Conservation (phyloP, 2,888 invertebrate species). For the Adineta ricciae region DNA sequence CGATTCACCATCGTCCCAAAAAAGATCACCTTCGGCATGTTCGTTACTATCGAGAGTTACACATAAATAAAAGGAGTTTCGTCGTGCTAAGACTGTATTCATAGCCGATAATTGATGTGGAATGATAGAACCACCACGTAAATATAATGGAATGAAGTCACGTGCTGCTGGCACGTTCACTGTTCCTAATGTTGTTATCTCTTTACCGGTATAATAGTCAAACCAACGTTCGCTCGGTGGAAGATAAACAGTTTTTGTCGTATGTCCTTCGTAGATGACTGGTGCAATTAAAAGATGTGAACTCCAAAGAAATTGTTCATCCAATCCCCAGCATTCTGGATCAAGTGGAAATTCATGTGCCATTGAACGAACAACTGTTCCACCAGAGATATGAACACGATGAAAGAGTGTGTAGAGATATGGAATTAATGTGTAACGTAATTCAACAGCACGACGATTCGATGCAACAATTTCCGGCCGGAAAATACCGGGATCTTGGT, state of each 20-base stretch:
- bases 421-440: constrained; percentile 43
- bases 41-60: constrained; percentile 56
- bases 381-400: constrained; percentile 57
- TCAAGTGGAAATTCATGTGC: constrained; percentile 59
- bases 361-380: constrained; percentile 67
- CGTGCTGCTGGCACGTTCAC: constrained; percentile 7
- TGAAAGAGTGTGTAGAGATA: constrained; percentile 46
- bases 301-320: constrained; percentile 48
- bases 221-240: constrained; percentile 20
- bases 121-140: constrained; percentile 42
- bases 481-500: constrained; percentile 42
- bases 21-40: constrained; percentile 47
- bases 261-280: constrained; percentile 39
- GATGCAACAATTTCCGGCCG: constrained; percentile 39
- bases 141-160: constrained; percentile 38
- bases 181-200: constrained; percentile 1
- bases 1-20: constrained; percentile 31
- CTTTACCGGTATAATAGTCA: constrained; percentile 30
- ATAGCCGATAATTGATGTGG: constrained; percentile 36
- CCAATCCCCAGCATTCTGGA: constrained; percentile 38
- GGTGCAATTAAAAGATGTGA: constrained; percentile 46
- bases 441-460: constrained; percentile 39
- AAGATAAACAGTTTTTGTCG: constrained; percentile 25
- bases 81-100: constrained; percentile 48
- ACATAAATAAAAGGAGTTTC: constrained; percentile 60